A percentile compares a stretch with the other conserved stretches of the same genome.
Conservation (phyloP, 2,797 vertebrate genomes). For the Limosa lapponica region DNA sequence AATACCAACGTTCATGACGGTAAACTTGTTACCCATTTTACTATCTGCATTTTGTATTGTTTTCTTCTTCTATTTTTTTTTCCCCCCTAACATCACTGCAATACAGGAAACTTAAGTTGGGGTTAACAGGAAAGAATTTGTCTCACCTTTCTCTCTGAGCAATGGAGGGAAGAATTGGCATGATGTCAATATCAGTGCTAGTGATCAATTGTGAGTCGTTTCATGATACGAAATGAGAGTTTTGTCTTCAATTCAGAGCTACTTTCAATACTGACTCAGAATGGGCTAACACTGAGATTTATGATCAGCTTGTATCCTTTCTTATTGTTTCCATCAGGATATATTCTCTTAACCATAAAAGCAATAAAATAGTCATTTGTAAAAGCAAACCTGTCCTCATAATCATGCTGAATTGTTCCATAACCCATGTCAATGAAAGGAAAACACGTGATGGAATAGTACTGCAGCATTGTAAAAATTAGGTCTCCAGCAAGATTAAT, state of each 20-base stretch:
- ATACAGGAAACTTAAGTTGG: neutral
- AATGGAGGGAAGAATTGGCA: neutral
- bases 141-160: neutral
- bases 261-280: neutral
- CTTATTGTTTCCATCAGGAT: neutral
- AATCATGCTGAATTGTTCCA: neutral
- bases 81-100: accelerated
- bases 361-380: neutral
- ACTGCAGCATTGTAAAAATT: neutral
- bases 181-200: neutral
- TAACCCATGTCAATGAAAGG: neutral
- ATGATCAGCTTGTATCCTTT: neutral
- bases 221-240: neutral
- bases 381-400: neutral
- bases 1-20: neutral
- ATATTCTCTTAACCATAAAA: neutral
- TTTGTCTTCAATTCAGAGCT: neutral
- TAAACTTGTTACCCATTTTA: neutral
- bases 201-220: neutral
- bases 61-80: neutral
- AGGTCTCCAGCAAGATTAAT: neutral
- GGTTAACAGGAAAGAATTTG: neutral
- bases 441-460: neutral
- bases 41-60: neutral
- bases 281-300: neutral